Evolutionary conservation across 1,140 invertebrate species (phyloP).

Genomic region (Orussus abietinus): DNA sequence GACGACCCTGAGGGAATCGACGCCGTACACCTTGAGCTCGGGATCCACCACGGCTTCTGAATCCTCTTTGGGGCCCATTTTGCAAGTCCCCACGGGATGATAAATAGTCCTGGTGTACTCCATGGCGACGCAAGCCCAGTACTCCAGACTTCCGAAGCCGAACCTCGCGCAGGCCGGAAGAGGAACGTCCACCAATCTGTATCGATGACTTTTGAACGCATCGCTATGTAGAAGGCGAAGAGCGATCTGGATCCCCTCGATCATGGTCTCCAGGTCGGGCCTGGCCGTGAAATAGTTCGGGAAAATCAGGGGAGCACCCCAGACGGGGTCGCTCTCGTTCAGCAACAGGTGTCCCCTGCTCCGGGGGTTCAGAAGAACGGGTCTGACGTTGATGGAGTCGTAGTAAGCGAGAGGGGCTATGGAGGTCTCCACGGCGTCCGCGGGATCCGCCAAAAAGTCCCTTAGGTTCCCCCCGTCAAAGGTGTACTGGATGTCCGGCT

Average conservation of each 20-base stretch:
- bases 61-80: constrained; percentile 70
- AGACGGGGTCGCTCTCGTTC: constrained; percentile 54
- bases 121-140: constrained; percentile 63
- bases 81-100: constrained; percentile 71
- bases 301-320: constrained; percentile 59
- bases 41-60: constrained; percentile 63
- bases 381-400: constrained; percentile 43
- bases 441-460: constrained; percentile 36
- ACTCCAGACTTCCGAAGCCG: constrained; percentile 54
- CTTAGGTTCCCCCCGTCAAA: constrained; percentile 52
- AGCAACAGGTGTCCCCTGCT: constrained; percentile 56
- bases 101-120: constrained; percentile 63
- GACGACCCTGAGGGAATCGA: constrained; percentile 67
- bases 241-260: constrained; percentile 47
- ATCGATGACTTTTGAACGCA: constrained; percentile 27
- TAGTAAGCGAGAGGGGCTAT: constrained; percentile 39
- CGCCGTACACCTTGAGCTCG: constrained; percentile 63
- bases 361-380: constrained; percentile 52
- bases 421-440: constrained; percentile 31
- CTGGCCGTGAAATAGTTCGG: constrained; percentile 56
- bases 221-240: constrained; percentile 26
- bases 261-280: constrained; percentile 46
- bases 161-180: constrained; percentile 36
- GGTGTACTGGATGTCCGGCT: constrained; percentile 65
- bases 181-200: constrained; percentile 23